Conservation (phyloP, 2,888 invertebrate genomes). For the Tinea trinotella region DNA sequence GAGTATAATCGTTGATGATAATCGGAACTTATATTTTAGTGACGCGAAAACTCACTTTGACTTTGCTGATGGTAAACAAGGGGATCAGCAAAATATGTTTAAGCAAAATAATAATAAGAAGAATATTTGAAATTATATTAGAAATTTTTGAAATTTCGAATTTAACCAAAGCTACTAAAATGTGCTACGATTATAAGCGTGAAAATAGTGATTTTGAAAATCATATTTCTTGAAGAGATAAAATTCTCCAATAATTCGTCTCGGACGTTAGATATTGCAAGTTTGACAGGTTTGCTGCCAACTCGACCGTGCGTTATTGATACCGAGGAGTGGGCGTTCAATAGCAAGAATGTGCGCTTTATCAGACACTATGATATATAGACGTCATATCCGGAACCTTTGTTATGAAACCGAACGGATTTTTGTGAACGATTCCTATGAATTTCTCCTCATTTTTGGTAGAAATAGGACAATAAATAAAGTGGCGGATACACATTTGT, state of each 20-base stretch:
- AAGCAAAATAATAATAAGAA: no score
- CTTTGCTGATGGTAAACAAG: no score
- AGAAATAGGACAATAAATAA: conserved; percentile 10
- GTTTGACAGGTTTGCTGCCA: conserved; percentile 14
- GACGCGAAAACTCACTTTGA: no score
- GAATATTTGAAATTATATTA: no score
- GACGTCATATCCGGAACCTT: conserved; percentile 11
- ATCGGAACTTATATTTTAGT: no score
- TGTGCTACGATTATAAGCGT: no score
- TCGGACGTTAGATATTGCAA: conserved; percentile 13
- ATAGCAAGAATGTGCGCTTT: conserved; percentile 12
- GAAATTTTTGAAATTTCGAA: no score
- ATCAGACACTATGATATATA: conserved; percentile 13
- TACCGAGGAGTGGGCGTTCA: conserved; percentile 12
- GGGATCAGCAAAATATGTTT: no score
- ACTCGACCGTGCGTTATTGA: conserved; percentile 19
- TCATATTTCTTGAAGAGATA: conserved; percentile 6
- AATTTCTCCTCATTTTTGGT: not conserved
- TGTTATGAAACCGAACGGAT: conserved; percentile 1
- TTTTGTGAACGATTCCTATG: conserved; percentile 12
- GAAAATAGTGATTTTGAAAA: not conserved
- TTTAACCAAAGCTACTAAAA: no score
- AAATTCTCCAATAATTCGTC: conserved; percentile 8
- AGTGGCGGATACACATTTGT: not conserved
- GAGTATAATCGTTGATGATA: no score